Evolutionary conservation across 2,113 vertebrate genomes (phyloP), one percentile per base, ranked within the genome.

Genomic region (Symphodus melops): DNA sequence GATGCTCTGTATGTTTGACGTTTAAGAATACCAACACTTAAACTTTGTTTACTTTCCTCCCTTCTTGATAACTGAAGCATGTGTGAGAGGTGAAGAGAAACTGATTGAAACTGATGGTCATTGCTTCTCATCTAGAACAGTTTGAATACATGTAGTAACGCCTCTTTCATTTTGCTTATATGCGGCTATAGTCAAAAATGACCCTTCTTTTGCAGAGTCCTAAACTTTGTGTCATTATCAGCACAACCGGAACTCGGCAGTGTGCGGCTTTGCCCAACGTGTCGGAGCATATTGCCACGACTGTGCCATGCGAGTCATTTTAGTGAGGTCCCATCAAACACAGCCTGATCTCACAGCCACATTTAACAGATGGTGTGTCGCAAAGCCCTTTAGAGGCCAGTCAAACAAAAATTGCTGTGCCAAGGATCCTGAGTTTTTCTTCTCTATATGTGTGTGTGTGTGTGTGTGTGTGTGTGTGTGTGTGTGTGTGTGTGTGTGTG

Each of bases 301-400:
- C 63, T 56, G 72, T 58, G 72, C 53, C 63, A 64, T 81, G 64
- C 77, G 78, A 74, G 70, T 64, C 67, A 28, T 64, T 75, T 75
- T 49, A 69, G 57, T 28, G 42, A 37, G 39, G 14, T 81, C 71
- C 77, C 74, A 72, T 57, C 66, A 13, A 72, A 52, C 62, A 77
- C 75, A 72, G 54, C 21, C 9, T 4, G 60, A 46, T 59, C 64
- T 51, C 16, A 64, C 10, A 60, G 60, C 69, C 21, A 49, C 23
- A 20, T n/a, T 63, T 42, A 76, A 74, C 85, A 87, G 79, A 90
- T 87, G 82, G 79, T n/a, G 55, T 72, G 60, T 79, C 67, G 73
- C 85, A 71, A 76, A 79, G 77, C 48, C 83, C 67, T 77, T 72
- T 23, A 49, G 84, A 82, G 83, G 68, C 62, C 66, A 21, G 19